Evolutionary conservation across 2,797 vertebrate species (phyloP), one percentile per base, ranked within the genome.

Genomic region (Sardinella longiceps): DNA sequence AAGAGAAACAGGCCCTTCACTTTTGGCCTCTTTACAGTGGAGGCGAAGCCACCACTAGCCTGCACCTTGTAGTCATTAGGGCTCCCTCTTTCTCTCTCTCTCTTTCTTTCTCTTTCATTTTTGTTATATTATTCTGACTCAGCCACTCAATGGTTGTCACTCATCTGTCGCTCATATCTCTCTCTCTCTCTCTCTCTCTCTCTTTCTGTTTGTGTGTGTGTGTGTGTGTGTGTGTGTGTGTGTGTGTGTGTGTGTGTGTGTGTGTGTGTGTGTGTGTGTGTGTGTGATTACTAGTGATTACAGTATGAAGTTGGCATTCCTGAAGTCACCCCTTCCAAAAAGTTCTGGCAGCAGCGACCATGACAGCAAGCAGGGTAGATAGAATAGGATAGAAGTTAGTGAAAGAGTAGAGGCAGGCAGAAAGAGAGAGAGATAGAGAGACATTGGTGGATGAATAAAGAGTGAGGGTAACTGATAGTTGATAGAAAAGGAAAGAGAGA

Each of bases 31-130:
- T 66, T 25, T 70, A 30, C 28, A 37, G 63, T 70, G 63, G 63
- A 33, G 30, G 63, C 11, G 37, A 37, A 70, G 63, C 63, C 63
- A n/a, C n/a, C n/a, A 70, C 30, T 2, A 70, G 63, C 30, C 63
- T 70, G 63, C 63, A 70, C 63, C 63, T 70, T 70, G 63, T 70
- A 70, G 63, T 70, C 28, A 70, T 70, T 70, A 70, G 11, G 12
- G 33, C 30, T 5, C 63, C 18, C n/a, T 28, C 60, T 63, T 25
- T 63, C 25, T 63, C 60, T 60, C n/a, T 60, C n/a, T 7, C 56
- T 58, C 56, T n/a, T 25, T 60, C 7, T 60, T 25, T 1, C n/a
- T 60, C 58, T 28, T 0, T 28, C 60, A n/a, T n/a, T n/a, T 30
- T 12, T 66, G 2, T 66, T 11, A 30, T 23, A 1, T 43, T 43